A percentile compares a stretch with the other conserved stretches of the same genome.
These are phyloP conservation scores for Chironomus striatipennis DNA, from an alignment of 1,140 invertebrate genomes.

Conservation along the genomic window DNA sequence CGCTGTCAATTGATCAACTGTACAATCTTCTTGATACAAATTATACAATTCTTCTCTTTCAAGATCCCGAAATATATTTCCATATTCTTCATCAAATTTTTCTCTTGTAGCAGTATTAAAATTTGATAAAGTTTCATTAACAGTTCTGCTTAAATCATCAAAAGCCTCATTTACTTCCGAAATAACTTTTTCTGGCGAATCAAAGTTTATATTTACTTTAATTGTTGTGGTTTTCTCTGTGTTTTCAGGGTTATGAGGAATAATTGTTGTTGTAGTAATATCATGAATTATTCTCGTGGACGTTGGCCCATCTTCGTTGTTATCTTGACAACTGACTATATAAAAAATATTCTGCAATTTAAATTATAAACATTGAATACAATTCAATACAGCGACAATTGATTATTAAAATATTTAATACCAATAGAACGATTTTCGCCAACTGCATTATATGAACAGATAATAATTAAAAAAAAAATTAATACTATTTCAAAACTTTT, in stretches of 20 bases:
- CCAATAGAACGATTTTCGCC: too few species aligned
- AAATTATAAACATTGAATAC: too few species aligned
- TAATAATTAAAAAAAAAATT: too few species aligned
- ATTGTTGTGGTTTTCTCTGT: neutral
- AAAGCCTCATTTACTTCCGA: neutral
- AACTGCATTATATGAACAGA: too few species aligned
- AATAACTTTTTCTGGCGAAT: neutral
- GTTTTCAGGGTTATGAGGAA: neutral
- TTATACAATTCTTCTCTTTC: neutral
- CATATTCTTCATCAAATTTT: neutral
- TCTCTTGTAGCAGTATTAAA: neutral
- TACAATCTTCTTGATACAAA: neutral
- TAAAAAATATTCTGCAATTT: too few species aligned
- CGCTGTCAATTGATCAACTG: neutral
- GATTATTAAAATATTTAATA: too few species aligned
- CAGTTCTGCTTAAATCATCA: slow-evolving; percentile 4
- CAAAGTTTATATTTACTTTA: neutral
- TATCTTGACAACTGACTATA: neutral
- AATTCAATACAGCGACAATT: too few species aligned
- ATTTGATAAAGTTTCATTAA: neutral
- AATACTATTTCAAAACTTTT: too few species aligned
- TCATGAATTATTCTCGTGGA: neutral
- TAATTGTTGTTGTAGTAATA: neutral
- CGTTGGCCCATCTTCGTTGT: neutral
- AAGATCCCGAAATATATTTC: neutral